A percentile compares a stretch with the other conserved stretches of the same genome.
Conservation (phyloP, 2,797 vertebrate species). For the Diplodus sargus region DNA sequence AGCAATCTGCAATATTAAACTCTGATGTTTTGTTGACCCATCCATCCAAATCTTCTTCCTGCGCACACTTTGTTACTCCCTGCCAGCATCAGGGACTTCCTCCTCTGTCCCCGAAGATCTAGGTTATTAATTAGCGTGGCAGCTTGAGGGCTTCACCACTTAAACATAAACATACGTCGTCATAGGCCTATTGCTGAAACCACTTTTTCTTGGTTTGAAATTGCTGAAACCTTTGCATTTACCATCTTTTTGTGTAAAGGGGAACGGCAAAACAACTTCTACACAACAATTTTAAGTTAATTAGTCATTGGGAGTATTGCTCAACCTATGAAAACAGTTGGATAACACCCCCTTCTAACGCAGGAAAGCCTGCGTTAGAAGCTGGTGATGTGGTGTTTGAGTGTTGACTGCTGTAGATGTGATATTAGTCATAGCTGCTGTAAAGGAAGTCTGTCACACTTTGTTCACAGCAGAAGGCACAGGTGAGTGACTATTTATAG, state of each 20-base stretch:
- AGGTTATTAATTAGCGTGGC: neutral
- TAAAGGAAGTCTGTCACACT: neutral
- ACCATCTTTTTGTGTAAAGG: neutral
- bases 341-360: too few species aligned
- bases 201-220: neutral
- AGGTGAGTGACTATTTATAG: conserved; percentile 25
- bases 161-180: neutral
- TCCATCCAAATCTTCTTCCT: neutral
- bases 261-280: neutral
- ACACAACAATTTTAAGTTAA: neutral
- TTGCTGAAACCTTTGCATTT: neutral
- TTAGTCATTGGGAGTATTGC: neutral
- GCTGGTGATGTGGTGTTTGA: neutral
- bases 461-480: neutral
- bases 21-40: neutral
- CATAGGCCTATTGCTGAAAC: neutral
- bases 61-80: neutral
- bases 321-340: neutral
- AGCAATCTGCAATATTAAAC: neutral
- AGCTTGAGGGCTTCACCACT: neutral
- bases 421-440: neutral
- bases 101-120: neutral
- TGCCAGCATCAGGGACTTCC: neutral
- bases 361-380: neutral
- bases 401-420: neutral